Percentiles rank a stretch among this genome's conserved stretches.
Evolutionary conservation across 2,113 vertebrate species (phyloP).

Genomic region (Ancistrus triradiatus): DNA sequence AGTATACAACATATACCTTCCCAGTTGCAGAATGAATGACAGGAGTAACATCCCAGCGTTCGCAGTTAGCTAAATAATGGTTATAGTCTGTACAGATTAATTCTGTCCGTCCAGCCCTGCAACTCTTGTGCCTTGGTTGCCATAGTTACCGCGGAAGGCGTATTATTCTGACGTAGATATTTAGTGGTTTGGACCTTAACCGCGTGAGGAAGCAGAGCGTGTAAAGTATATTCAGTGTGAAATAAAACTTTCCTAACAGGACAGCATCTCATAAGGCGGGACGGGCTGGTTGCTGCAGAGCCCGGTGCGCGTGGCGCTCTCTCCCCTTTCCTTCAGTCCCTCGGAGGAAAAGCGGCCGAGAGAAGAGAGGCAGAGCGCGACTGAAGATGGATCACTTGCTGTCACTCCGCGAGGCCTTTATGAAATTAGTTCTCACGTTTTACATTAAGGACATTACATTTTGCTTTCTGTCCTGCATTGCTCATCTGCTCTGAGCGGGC

Average conservation of each 20-base stretch:
- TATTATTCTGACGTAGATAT: neutral
- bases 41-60: no score
- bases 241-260: constrained; percentile 36
- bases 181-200: neutral
- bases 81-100: no score
- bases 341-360: constrained; percentile 13
- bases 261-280: constrained; percentile 4
- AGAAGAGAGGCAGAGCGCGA: constrained; percentile 45
- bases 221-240: constrained; percentile 34
- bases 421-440: constrained; percentile 54
- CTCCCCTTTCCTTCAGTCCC: constrained; percentile 41
- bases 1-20: no score
- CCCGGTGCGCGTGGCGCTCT: constrained; percentile 24
- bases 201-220: neutral
- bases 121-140: no score
- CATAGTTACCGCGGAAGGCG: neutral
- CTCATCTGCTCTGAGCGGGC: neutral
- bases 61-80: no score
- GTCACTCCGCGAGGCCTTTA: constrained; percentile 74
- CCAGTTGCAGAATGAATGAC: no score
- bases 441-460: constrained; percentile 28
- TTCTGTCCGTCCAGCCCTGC: no score
- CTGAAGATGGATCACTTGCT: constrained; percentile 76
- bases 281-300: constrained; percentile 13
- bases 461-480: constrained; percentile 16